Evolutionary conservation across 2,113 vertebrate species (phyloP).

Genomic region (Ciconia boyciana): DNA sequence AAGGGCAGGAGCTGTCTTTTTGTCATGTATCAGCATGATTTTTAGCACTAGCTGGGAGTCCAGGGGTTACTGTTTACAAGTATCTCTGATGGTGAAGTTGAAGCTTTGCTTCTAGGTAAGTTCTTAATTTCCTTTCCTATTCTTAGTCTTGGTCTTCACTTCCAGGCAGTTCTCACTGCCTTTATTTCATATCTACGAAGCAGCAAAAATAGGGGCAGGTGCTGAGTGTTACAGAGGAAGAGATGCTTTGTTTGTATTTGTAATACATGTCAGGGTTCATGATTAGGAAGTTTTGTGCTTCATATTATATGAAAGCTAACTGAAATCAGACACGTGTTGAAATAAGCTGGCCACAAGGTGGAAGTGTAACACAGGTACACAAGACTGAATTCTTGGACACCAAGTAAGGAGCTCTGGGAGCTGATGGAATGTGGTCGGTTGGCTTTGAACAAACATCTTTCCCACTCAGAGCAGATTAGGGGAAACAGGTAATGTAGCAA

Average conservation of each 20-base stretch:
- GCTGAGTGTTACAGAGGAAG: not conserved
- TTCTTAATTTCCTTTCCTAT: not conserved
- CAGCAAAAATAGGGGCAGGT: not conserved
- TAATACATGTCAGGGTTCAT: fast-evolving
- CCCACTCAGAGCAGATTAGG: not conserved
- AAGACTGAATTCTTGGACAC: not conserved
- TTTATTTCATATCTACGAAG: not conserved
- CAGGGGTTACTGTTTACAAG: not conserved
- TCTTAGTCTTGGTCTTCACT: not conserved
- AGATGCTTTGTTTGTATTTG: not conserved
- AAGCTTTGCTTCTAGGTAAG: not conserved
- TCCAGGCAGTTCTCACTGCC: not conserved
- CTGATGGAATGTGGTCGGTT: fast-evolving
- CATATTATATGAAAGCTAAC: fast-evolving
- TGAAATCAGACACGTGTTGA: fast-evolving
- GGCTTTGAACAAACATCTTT: not conserved
- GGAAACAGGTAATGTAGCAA: not conserved
- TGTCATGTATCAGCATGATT: not conserved
- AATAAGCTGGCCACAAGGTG: constrained; percentile 21
- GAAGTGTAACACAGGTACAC: not conserved
- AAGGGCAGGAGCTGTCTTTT: not conserved
- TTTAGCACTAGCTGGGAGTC: not conserved
- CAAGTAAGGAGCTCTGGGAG: not conserved
- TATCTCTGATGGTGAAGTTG: not conserved
- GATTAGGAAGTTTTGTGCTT: not conserved